Conservation (phyloP, 2,888 invertebrate genomes). For the Pachycephus smyrnensis region DNA sequence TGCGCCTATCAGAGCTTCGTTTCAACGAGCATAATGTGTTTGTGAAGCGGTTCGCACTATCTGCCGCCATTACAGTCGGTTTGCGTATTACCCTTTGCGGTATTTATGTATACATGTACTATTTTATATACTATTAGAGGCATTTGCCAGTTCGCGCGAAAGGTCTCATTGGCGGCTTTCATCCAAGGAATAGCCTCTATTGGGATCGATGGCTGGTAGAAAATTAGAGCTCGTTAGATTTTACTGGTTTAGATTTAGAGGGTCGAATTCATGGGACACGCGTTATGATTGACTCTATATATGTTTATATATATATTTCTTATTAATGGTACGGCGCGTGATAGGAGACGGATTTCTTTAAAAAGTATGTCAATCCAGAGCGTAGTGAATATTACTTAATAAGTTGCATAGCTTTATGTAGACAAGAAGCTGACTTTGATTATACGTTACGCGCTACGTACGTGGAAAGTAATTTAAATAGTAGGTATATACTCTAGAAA, state of each 20-base stretch:
- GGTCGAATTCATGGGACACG: background rate
- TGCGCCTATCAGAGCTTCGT: conserved; percentile 39
- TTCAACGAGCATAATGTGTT: conserved; percentile 41
- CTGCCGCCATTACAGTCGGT: conserved; percentile 30
- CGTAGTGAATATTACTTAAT: background rate
- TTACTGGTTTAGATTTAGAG: background rate
- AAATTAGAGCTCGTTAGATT: background rate
- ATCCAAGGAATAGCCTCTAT: background rate
- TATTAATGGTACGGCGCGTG: background rate
- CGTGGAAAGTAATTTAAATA: background rate
- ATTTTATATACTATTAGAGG: background rate
- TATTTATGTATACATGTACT: background rate
- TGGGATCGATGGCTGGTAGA: background rate
- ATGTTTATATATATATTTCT: background rate
- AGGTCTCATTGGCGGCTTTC: background rate
- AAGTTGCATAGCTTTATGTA: background rate
- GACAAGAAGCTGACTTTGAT: background rate
- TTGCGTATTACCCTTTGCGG: conserved; percentile 18
- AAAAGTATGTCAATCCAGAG: background rate
- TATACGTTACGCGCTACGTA: background rate
- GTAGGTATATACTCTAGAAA: background rate
- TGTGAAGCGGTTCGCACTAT: conserved; percentile 33
- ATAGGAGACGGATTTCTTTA: background rate
- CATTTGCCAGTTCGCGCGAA: background rate
- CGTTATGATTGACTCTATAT: background rate